Evolutionary conservation across 2,797 vertebrate genomes (phyloP).

Genomic region (Argentina silus): DNA sequence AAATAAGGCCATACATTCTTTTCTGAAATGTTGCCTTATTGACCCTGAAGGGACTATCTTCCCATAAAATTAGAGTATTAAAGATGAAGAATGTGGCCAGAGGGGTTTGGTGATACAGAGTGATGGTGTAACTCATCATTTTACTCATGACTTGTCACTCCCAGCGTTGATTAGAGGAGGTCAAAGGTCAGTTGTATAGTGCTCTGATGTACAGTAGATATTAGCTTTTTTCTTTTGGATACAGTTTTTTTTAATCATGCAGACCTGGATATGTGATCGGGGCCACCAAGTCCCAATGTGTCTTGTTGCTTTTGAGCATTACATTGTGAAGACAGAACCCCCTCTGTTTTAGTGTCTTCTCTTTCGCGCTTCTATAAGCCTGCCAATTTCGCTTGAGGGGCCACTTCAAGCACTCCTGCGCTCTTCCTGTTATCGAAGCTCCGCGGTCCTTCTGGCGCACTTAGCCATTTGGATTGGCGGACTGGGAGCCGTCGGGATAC

Average conservation of each 20-base stretch:
- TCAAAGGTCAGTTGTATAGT: slow-evolving; percentile 56
- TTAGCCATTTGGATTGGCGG: slow-evolving; percentile 41
- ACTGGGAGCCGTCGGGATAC: slow-evolving; percentile 46
- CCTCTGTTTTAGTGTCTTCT: slow-evolving; percentile 39
- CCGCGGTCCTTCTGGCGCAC: slow-evolving; percentile 30
- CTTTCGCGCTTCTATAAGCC: slow-evolving; percentile 26
- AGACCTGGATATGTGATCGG: slow-evolving; percentile 21
- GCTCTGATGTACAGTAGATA: slow-evolving; percentile 47
- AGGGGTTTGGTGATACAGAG: slow-evolving; percentile 39
- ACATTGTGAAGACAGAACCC: slow-evolving; percentile 39
- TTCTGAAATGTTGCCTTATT: background rate
- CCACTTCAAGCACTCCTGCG: slow-evolving; percentile 46
- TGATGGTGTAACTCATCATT: slow-evolving; percentile 53
- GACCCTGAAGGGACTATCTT: slow-evolving; percentile 7
- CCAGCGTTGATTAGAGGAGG: slow-evolving; percentile 56
- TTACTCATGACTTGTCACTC: slow-evolving; percentile 59
- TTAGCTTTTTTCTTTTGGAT: background rate
- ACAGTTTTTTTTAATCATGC: slow-evolving; percentile 46
- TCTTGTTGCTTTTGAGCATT: slow-evolving; percentile 34
- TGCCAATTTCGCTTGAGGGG: slow-evolving; percentile 51
- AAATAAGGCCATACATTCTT: background rate
- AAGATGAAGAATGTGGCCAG: slow-evolving; percentile 43
- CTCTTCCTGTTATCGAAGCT: slow-evolving; percentile 49
- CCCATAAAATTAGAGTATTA: slow-evolving; percentile 14
- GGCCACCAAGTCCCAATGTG: slow-evolving; percentile 27